Conservation (phyloP, 2,113 vertebrate species). For the Anguilla japonica region DNA sequence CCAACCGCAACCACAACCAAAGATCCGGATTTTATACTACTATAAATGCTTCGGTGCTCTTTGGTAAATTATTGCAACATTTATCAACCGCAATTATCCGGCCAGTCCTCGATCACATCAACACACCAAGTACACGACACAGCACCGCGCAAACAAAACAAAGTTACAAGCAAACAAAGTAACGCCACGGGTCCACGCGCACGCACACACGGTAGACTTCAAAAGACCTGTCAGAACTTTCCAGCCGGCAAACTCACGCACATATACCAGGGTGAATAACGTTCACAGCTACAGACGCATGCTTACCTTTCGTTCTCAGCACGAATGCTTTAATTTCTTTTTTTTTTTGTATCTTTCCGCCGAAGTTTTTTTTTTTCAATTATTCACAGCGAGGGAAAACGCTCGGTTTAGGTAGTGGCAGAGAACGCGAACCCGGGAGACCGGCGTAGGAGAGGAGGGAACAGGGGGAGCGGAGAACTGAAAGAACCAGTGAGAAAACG, state of each 20-base stretch:
- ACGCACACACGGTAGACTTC: not conserved
- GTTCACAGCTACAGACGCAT: not conserved
- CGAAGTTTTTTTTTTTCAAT: not conserved
- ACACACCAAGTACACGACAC: not conserved
- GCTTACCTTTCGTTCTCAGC: conserved; percentile 19
- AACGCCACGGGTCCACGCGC: not conserved
- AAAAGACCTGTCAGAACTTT: not conserved
- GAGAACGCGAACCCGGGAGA: conserved; percentile 12
- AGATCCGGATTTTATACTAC: not conserved
- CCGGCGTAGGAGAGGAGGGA: conserved; percentile 22
- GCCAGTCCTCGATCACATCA: not conserved
- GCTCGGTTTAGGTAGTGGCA: not conserved
- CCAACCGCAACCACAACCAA: not conserved
- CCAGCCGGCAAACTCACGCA: not conserved
- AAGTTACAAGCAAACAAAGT: not conserved
- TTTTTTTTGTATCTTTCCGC: not conserved
- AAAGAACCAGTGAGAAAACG: conserved; percentile 55
- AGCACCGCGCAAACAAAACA: not conserved
- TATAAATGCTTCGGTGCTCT: not conserved
- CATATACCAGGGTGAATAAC: not conserved
- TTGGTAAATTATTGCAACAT: not conserved
- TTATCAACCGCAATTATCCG: not conserved
- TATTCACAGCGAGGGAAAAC: not conserved
- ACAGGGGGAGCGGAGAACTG: conserved; percentile 11
- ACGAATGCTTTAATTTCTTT: not conserved